A percentile compares a stretch with the other conserved stretches of the same genome.
These are phyloP conservation scores for Blastomussa wellsi DNA, from an alignment of 92 coral and sea anemone species.

Conservation along the genomic window DNA sequence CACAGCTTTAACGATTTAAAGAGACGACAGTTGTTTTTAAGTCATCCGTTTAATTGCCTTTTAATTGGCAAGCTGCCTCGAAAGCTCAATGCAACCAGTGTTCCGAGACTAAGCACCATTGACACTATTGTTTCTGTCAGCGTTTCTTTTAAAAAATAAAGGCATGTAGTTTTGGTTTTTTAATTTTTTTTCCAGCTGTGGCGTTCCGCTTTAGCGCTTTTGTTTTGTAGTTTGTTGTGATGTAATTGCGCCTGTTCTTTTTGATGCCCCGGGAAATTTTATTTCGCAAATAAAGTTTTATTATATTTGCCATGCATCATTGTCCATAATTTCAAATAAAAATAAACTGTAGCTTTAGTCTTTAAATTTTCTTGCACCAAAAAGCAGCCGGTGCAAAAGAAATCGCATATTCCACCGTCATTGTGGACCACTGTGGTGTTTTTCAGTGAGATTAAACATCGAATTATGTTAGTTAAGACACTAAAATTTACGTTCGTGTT, in stretches of 20 bases:
- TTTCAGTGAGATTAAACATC: not conserved
- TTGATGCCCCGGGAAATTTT: not conserved
- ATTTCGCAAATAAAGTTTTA: not conserved
- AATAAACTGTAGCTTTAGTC: not conserved
- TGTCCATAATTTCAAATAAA: not conserved
- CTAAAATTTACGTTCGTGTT: not conserved
- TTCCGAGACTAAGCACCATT: not conserved
- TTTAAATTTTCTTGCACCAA: not conserved
- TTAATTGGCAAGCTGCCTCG: slow-evolving; percentile 27
- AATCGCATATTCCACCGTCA: too few species aligned
- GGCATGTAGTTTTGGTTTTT: slow-evolving; percentile 20
- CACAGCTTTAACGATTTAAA: not conserved
- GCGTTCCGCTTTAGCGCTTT: slow-evolving; percentile 25
- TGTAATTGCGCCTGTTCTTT: not conserved
- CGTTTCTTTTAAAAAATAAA: slow-evolving; percentile 1
- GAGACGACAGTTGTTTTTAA: not conserved
- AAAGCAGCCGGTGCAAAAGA: not conserved
- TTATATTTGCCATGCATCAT: not conserved
- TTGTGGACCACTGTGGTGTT: not conserved
- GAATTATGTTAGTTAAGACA: not conserved
- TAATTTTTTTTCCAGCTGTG: slow-evolving; percentile 31
- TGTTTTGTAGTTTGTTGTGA: slow-evolving; percentile 17
- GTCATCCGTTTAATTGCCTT: slow-evolving; percentile 10
- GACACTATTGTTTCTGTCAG: slow-evolving; percentile 11
- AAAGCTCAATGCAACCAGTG: not conserved